Percentiles rank a stretch among this genome's conserved stretches.
phyloP scores from a whole-genome alignment of 2,888 invertebrate species.

The Polyommatus iphigenia region DNA sequence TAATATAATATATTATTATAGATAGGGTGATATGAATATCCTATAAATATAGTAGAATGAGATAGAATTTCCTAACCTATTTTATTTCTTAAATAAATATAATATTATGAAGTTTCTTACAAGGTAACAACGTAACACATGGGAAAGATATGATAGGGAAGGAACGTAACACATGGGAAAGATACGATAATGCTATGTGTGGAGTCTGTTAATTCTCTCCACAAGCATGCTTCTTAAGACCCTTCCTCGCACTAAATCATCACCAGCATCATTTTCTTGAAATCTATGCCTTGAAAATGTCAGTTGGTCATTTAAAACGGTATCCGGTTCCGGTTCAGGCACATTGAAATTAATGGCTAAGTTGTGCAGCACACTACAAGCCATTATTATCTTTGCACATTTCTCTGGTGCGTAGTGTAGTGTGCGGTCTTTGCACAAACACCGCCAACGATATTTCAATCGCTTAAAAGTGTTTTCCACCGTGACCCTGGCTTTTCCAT shows the following conservation, averaged over 20 bases:
- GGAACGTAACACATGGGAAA: no score
- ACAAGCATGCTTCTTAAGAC: not conserved
- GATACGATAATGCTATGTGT: not conserved
- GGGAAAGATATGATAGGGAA: no score
- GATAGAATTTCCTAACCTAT: no score
- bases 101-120: no score
- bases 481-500: constrained; percentile 20
- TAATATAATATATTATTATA: no score
- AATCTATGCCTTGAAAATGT: not conserved
- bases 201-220: not conserved
- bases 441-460: constrained; percentile 41
- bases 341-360: constrained; percentile 10
- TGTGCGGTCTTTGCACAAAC: constrained; percentile 40
- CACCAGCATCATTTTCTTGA: constrained; percentile 13
- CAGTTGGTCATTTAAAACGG: no score
- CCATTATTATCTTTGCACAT: constrained; percentile 43
- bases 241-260: not conserved
- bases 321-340: constrained; percentile 1
- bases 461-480: constrained; percentile 38
- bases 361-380: constrained; percentile 44
- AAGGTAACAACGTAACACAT: no score
- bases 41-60: no score
- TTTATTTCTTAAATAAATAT: no score
- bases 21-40: no score
- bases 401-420: constrained; percentile 29